Base-by-base conservation (phyloP, 2,797 vertebrate species). In the Paguma larvata region DNA sequence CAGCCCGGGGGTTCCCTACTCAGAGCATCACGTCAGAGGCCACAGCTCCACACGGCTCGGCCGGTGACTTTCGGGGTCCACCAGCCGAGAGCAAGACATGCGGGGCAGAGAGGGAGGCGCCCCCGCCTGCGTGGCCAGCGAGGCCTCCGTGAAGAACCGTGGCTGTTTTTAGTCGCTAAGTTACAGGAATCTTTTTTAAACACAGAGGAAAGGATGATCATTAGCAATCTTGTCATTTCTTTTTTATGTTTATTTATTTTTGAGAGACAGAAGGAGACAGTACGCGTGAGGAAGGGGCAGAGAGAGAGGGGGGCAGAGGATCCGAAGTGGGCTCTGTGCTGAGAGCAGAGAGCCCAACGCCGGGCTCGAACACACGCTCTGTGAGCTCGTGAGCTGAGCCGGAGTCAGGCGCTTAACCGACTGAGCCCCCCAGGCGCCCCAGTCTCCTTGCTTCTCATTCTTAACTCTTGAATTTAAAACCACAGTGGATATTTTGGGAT, bases 401-500 rank as follows among this genome's bases (percentile, higher is more conserved):
- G 51, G 16, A 5, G 51, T 53, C 51, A 53, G 51, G 16, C 15
- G 51, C 51, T 53, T 18, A 53, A 53, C 51, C 51, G 15, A 53
- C 51, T 53, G 16, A 18, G 51, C 51, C 51, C 5, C 51, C 16
- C 51, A 53, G 51, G 51, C 5, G 51, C 51, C 51, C 15, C 51
- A 5, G 1, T 53, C 51, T 53, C 16, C 0, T 44, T 30, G 13
- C n/a, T 93, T 85, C 30, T 1, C 7, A 4, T 84, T 38, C 53
- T 82, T 68, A 21, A 63, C 48, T 18, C n/a, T 88, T 34, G 13
- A 48, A 12, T 44, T 51, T 56, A 46, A 44, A 51, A n/a, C 44
- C 13, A 5, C 4, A 34, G 1, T 7, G n/a, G 30, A n/a, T 1
- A 2, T 4, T 16, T 25, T 18, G 21, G 34, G 41, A 2, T 18